phyloP scores from a whole-genome alignment of 2,888 invertebrate genomes.

The Melolontha melolontha region DNA sequence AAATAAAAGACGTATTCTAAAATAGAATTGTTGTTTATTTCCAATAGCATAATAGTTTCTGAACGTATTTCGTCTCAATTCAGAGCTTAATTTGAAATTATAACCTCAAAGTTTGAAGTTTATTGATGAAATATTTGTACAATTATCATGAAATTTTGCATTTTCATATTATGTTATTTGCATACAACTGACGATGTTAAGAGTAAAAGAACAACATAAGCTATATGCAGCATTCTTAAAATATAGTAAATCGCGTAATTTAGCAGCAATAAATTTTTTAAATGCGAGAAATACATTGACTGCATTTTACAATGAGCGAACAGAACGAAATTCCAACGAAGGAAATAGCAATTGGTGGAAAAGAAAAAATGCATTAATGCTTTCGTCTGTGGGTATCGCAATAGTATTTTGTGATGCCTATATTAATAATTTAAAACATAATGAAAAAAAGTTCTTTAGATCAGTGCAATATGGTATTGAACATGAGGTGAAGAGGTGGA shows the following conservation, averaged over 20 bases:
- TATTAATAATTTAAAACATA: conserved; percentile 50
- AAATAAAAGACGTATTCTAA: no score
- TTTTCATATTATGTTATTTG: neutral
- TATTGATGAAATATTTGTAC: neutral
- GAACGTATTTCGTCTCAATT: neutral
- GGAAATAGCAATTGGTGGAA: conserved; percentile 12
- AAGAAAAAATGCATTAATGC: neutral
- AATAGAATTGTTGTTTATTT: no score
- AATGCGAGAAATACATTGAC: neutral
- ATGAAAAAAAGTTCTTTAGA: conserved; percentile 67
- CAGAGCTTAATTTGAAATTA: neutral
- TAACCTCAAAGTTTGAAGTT: conserved; percentile 2
- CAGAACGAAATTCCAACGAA: neutral
- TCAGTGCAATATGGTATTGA: conserved; percentile 68
- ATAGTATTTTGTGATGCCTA: conserved; percentile 56
- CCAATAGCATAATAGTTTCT: no score
- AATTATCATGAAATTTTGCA: neutral
- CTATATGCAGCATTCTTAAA: conserved; percentile 6
- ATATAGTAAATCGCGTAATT: conserved; percentile 5
- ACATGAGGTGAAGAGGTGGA: conserved; percentile 66
- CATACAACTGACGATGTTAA: conserved; percentile 12
- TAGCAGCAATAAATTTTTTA: neutral
- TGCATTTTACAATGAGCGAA: neutral
- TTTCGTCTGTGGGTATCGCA: conserved; percentile 42
- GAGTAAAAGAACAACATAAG: conserved; percentile 2